phyloP scores from a whole-genome alignment of 2,113 vertebrate species.

The Brachypteracias leptosomus region DNA sequence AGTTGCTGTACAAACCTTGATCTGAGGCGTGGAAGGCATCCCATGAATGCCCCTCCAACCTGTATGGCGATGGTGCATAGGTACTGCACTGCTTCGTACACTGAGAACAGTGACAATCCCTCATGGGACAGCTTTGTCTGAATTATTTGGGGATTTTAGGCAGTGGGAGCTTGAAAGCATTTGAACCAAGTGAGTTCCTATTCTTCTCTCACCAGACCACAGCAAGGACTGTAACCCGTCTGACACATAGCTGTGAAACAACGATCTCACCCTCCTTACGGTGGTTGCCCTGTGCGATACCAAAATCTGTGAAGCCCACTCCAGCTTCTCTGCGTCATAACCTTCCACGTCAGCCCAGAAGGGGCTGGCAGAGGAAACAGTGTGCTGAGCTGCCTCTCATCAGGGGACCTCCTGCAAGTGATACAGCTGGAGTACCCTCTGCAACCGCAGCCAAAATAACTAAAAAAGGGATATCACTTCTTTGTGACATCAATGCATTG shows the following conservation, averaged over 20 bases:
- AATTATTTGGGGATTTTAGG: neutral
- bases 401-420: neutral
- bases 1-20: neutral
- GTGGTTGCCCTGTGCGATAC: rapidly evolving
- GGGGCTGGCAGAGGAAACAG: neutral
- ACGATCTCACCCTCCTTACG: rapidly evolving
- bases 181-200: neutral
- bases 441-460: neutral
- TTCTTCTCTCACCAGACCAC: neutral
- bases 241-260: rapidly evolving
- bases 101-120: neutral
- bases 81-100: rapidly evolving
- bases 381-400: neutral
- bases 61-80: rapidly evolving
- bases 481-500: neutral
- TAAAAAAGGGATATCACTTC: neutral
- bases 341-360: neutral
- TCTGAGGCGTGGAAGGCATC: neutral
- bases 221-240: neutral
- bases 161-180: neutral
- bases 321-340: neutral
- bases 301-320: neutral
- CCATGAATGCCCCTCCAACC: neutral
- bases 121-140: neutral
- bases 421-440: neutral